phyloP scores from a whole-genome alignment of 2,888 invertebrate species.

The Aleiodes leptofemur region DNA sequence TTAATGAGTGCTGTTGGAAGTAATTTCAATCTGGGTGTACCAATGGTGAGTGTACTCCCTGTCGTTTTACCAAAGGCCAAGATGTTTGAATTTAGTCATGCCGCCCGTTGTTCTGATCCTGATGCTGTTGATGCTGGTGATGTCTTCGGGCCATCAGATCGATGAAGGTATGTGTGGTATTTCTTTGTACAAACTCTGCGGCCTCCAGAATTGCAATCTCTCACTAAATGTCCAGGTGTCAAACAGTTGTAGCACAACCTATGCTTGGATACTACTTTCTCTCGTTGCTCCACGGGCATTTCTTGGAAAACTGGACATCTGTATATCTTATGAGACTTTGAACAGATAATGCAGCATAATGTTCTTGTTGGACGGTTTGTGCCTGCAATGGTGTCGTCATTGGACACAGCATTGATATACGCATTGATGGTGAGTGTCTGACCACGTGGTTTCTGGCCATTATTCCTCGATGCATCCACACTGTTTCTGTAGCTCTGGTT shows the following conservation, averaged over 20 bases:
- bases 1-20: conserved; percentile 8
- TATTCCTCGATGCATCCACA: conserved; percentile 30
- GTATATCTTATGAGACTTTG: conserved; percentile 22
- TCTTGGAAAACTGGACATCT: conserved; percentile 38
- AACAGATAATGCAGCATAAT: background rate
- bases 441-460: background rate
- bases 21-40: background rate
- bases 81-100: background rate
- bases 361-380: background rate
- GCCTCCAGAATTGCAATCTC: conserved; percentile 33
- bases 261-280: conserved; percentile 12
- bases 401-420: conserved; percentile 14
- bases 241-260: conserved; percentile 48
- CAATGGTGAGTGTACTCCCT: too few species aligned
- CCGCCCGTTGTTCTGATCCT: background rate
- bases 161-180: conserved; percentile 46
- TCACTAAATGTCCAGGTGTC: conserved; percentile 33
- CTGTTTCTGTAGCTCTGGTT: too few species aligned
- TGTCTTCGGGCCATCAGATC: background rate
- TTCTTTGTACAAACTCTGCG: conserved; percentile 43
- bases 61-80: background rate
- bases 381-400: background rate
- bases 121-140: background rate
- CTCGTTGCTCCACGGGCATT: conserved; percentile 30
- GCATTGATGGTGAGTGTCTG: background rate